These are phyloP conservation scores for Megalurothrips usitatus DNA, from an alignment of 2,888 invertebrate genomes.

Conservation along the genomic window DNA sequence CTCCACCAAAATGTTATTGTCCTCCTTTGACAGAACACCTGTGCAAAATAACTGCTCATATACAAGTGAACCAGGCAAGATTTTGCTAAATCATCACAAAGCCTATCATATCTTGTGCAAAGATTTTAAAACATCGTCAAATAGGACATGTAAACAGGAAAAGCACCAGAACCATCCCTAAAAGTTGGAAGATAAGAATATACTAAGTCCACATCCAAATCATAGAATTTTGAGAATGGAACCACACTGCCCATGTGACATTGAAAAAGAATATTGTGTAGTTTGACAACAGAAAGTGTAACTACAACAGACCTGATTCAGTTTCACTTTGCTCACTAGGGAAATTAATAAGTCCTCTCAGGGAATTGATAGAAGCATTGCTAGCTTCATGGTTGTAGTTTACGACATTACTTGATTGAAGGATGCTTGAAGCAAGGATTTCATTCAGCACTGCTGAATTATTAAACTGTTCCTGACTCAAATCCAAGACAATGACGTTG, in stretches of 20 bases:
- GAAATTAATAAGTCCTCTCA: not conserved
- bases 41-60: not conserved
- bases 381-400: not conserved
- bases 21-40: not conserved
- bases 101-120: too few relatives aligned
- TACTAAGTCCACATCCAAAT: not conserved
- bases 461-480: slow-evolving; percentile 3
- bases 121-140: too few relatives aligned
- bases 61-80: not conserved
- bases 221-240: not conserved
- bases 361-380: not conserved
- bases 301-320: not conserved
- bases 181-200: not conserved
- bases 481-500: not conserved
- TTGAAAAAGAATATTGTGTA: not conserved
- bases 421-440: slow-evolving; percentile 4
- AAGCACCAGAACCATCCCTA: not conserved
- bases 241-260: not conserved
- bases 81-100: too few relatives aligned
- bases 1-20: not conserved
- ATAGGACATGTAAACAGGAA: too few relatives aligned
- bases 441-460: not conserved
- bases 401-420: not conserved
- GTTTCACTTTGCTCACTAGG: not conserved
- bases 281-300: not conserved